These are phyloP conservation scores for Clistopyga incitator DNA, from an alignment of 2,888 invertebrate genomes.

Conservation along the genomic window DNA sequence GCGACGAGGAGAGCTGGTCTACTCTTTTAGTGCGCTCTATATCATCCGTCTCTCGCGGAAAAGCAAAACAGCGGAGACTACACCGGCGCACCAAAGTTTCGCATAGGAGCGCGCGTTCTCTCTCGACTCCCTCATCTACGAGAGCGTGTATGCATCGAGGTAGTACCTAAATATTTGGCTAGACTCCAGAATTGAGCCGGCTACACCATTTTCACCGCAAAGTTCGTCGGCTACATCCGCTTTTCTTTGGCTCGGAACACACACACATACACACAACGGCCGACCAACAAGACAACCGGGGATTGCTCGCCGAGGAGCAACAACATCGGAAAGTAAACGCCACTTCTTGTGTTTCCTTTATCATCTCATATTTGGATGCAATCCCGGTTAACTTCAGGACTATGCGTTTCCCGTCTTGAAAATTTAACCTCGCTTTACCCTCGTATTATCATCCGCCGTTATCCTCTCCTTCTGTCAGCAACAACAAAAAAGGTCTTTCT, in stretches of 20 bases:
- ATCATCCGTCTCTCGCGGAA: slow-evolving; percentile 25
- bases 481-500: no score
- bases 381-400: slow-evolving; percentile 29
- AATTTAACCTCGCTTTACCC: not conserved
- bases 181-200: slow-evolving; percentile 57
- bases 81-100: slow-evolving; percentile 13
- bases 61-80: slow-evolving; percentile 27
- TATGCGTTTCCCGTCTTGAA: not conserved
- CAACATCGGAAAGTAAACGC: slow-evolving; percentile 57
- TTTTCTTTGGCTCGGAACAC: slow-evolving; percentile 62
- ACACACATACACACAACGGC: slow-evolving; percentile 41
- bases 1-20: not conserved
- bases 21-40: not conserved
- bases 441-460: no score
- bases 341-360: slow-evolving; percentile 62
- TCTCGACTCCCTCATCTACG: slow-evolving; percentile 47
- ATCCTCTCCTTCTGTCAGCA: no score
- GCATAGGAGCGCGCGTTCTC: slow-evolving; percentile 22
- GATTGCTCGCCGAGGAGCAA: slow-evolving; percentile 22
- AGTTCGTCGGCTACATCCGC: slow-evolving; percentile 66
- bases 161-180: slow-evolving; percentile 65
- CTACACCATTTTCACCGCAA: slow-evolving; percentile 60
- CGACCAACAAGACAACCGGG: slow-evolving; percentile 44
- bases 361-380: slow-evolving; percentile 63
- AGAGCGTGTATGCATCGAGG: slow-evolving; percentile 49